Evolutionary conservation across 35 echinoderm and acorn worm species (phyloP).

Genomic region (Patiria miniata): DNA sequence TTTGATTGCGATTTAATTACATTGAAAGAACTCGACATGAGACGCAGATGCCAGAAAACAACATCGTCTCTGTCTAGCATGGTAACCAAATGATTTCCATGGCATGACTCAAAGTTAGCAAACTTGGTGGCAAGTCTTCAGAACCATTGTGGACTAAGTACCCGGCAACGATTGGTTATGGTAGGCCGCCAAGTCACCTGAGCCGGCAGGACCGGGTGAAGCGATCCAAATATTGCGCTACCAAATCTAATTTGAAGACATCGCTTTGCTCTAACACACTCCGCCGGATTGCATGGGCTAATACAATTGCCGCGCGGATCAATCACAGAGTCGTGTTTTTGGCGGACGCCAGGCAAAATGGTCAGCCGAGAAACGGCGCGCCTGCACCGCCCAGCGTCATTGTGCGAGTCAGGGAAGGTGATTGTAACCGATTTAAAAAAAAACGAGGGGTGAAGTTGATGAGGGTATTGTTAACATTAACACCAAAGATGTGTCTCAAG

Average conservation of each 20-base stretch:
- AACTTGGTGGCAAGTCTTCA: too few relatives aligned
- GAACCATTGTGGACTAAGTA: too few relatives aligned
- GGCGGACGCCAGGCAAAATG: constrained; percentile 19
- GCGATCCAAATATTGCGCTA: constrained; percentile 9
- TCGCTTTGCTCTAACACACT: constrained; percentile 12
- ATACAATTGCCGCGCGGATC: constrained; percentile 18
- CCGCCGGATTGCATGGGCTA: constrained; percentile 17
- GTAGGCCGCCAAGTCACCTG: background rate
- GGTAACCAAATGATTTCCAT: too few relatives aligned
- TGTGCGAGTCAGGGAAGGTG: background rate
- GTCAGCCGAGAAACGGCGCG: background rate
- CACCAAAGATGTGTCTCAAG: background rate
- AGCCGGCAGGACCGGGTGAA: background rate
- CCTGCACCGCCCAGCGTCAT: too few relatives aligned
- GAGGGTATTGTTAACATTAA: constrained; percentile 3
- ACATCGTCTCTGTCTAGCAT: too few relatives aligned
- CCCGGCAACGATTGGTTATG: background rate
- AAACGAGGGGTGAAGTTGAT: background rate
- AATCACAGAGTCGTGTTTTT: constrained; percentile 28
- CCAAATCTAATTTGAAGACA: constrained; percentile 26
- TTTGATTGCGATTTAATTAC: too few relatives aligned
- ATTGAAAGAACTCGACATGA: too few relatives aligned
- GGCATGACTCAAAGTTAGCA: too few relatives aligned
- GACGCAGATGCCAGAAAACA: too few relatives aligned
- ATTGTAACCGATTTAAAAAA: background rate